A percentile compares a stretch with the other conserved stretches of the same genome.
phyloP scores from a whole-genome alignment of 1,140 invertebrate species.

The Orius insidiosus region DNA sequence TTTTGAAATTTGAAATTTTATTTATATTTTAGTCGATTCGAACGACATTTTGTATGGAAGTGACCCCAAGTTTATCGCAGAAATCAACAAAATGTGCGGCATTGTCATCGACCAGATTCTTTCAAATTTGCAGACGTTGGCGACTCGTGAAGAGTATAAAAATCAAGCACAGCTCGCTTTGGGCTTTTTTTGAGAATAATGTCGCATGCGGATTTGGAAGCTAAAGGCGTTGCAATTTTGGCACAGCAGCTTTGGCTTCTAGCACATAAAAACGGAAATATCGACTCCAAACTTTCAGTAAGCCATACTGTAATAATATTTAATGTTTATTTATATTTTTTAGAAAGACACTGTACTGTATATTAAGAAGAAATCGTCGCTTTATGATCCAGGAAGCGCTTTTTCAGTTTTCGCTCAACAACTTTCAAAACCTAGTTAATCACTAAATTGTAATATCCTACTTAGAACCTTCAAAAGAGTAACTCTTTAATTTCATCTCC shows the following conservation, averaged over 20 bases:
- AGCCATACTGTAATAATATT: constrained; percentile 12
- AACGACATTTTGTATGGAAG: constrained; percentile 86
- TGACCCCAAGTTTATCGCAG: constrained; percentile 66
- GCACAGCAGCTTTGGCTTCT: constrained; percentile 64
- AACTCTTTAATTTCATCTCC: too few species aligned
- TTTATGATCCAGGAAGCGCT: not conserved
- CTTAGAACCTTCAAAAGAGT: too few species aligned
- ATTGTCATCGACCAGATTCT: constrained; percentile 64
- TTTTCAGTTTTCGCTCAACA: not conserved
- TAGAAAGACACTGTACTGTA: constrained; percentile 1
- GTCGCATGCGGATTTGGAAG: constrained; percentile 45
- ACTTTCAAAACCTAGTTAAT: not conserved
- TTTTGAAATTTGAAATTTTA: not conserved
- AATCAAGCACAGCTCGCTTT: constrained; percentile 44
- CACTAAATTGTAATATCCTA: too few species aligned
- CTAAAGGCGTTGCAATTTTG: constrained; percentile 38
- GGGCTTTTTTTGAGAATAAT: constrained; percentile 58
- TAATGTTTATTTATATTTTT: not conserved
- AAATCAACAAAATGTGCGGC: constrained; percentile 60
- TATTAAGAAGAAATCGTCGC: constrained; percentile 2
- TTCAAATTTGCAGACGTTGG: constrained; percentile 45
- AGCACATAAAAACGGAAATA: constrained; percentile 37
- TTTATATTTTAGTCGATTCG: constrained; percentile 54
- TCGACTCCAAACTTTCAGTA: constrained; percentile 33
- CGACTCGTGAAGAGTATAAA: constrained; percentile 35